Evolutionary conservation across 2,113 vertebrate species (phyloP).

Genomic region (Pelvicachromis taeniatus): DNA sequence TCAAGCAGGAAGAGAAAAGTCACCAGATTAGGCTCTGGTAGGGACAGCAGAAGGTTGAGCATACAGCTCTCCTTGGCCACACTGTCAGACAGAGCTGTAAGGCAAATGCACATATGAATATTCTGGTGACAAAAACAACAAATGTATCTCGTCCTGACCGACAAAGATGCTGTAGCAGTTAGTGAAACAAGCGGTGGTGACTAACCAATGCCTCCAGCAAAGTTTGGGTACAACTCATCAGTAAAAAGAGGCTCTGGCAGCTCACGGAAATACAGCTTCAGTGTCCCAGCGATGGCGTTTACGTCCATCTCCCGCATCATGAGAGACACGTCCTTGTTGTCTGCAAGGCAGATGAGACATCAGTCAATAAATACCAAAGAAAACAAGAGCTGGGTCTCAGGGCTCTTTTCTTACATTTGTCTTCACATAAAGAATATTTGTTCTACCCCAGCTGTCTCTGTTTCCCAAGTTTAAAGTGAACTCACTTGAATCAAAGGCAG

Average conservation of each 20-base stretch:
- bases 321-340: slow-evolving; percentile 92
- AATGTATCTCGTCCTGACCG: not conserved
- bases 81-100: slow-evolving; percentile 87
- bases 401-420: not conserved
- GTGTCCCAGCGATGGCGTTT: slow-evolving; percentile 92
- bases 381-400: not conserved
- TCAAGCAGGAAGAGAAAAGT: slow-evolving; percentile 95
- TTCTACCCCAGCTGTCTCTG: not conserved
- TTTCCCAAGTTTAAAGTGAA: slow-evolving; percentile 8
- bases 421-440: not conserved
- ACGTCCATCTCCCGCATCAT: slow-evolving; percentile 99
- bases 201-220: slow-evolving; percentile 92
- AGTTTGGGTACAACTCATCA: slow-evolving; percentile 92
- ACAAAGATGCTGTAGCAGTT: not conserved
- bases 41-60: slow-evolving; percentile 91
- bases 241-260: slow-evolving; percentile 96
- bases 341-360: slow-evolving; percentile 56
- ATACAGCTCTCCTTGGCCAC: slow-evolving; percentile 98
- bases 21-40: slow-evolving; percentile 92
- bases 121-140: not conserved
- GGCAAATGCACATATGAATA: not conserved
- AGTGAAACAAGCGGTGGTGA: not conserved
- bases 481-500: slow-evolving; percentile 95
- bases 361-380: not conserved
- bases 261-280: slow-evolving; percentile 96